Evolutionary conservation across 2,797 vertebrate genomes (phyloP).

Genomic region (Pampus argenteus): DNA sequence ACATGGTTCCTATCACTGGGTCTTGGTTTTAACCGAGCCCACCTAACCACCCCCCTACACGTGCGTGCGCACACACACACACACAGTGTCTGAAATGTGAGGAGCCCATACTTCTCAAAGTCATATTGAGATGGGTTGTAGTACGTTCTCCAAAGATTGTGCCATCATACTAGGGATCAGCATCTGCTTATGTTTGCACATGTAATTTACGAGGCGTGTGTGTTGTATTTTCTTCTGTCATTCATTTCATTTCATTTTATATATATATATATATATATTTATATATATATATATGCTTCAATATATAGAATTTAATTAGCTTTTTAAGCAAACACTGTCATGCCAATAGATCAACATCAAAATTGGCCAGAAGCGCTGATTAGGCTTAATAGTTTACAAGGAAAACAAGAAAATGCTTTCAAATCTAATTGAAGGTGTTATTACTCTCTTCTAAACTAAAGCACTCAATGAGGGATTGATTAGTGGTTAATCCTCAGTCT

Average conservation of each 20-base stretch:
- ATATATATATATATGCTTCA: too few relatives aligned
- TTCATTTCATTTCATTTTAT: too few relatives aligned
- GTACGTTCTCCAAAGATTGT: neutral
- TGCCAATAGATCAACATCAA: conserved; percentile 47
- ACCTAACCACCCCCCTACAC: neutral
- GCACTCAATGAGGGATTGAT: conserved; percentile 74
- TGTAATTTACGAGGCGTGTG: too few relatives aligned
- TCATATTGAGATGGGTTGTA: neutral
- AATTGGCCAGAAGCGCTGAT: conserved; percentile 67
- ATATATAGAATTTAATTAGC: conserved; percentile 39
- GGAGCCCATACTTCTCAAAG: conserved; percentile 27
- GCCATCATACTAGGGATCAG: neutral
- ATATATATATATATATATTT: too few relatives aligned
- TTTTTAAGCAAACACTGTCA: conserved; percentile 22
- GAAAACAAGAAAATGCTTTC: conserved; percentile 36
- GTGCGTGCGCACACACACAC: neutral
- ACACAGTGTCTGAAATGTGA: neutral
- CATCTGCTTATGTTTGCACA: conserved; percentile 36
- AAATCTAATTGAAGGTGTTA: conserved; percentile 71
- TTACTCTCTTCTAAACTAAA: conserved; percentile 71
- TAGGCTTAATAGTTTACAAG: conserved; percentile 54
- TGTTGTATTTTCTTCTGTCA: too few relatives aligned
- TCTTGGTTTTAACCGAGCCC: conserved; percentile 45
- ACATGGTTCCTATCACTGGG: conserved; percentile 52
- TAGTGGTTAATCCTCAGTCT: conserved; percentile 68